phyloP scores from a whole-genome alignment of 2,888 invertebrate species.

The Dryococelus australis region DNA sequence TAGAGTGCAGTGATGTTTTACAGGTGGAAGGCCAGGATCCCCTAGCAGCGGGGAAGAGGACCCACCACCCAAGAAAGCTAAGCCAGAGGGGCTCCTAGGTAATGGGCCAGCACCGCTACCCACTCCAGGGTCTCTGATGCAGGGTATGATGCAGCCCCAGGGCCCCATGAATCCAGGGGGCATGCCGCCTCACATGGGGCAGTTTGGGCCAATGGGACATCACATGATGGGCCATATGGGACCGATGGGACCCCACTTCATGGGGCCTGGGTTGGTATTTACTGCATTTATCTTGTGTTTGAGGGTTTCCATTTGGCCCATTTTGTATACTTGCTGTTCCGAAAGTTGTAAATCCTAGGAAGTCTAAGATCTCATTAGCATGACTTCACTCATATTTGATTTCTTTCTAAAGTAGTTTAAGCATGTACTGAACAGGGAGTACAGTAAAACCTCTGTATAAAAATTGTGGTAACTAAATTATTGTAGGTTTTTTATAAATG shows the following conservation, averaged over 20 bases:
- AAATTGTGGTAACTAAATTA: too few species aligned
- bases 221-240: conserved; percentile 70
- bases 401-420: too few species aligned
- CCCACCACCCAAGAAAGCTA: conserved; percentile 78
- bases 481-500: too few species aligned
- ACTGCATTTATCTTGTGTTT: neutral
- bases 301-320: too few species aligned
- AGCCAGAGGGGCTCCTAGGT: conserved; percentile 72
- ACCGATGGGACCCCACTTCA: conserved; percentile 76
- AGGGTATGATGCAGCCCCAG: conserved; percentile 66
- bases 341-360: too few species aligned
- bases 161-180: conserved; percentile 58
- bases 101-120: conserved; percentile 65
- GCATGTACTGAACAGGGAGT: too few species aligned
- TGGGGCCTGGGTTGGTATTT: conserved; percentile 68
- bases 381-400: too few species aligned
- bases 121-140: conserved; percentile 68
- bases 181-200: conserved; percentile 68
- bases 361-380: too few species aligned
- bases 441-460: too few species aligned
- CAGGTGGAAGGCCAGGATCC: conserved; percentile 68
- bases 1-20: neutral
- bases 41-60: conserved; percentile 87
- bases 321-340: too few species aligned
- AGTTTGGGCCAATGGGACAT: conserved; percentile 63